These are phyloP conservation scores for Adela reaumurella DNA, from an alignment of 2,888 invertebrate species.

Conservation along the genomic window DNA sequence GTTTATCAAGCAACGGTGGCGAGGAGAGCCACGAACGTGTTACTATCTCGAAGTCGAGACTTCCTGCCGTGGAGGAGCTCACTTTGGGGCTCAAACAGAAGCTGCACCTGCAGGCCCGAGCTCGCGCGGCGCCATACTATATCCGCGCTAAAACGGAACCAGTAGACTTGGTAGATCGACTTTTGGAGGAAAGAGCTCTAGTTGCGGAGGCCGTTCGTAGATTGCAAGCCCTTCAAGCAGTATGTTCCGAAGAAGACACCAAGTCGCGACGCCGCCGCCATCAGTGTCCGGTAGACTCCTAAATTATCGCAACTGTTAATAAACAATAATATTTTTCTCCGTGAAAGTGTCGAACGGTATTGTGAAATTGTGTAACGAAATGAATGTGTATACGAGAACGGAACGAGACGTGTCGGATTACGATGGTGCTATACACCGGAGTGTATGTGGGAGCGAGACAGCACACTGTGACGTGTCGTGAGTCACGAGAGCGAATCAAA, in stretches of 20 bases:
- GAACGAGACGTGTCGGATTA: conserved; percentile 57
- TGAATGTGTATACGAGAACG: conserved; percentile 52
- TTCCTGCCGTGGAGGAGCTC: conserved; percentile 47
- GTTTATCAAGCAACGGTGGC: conserved; percentile 32
- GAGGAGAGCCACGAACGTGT: conserved; percentile 27
- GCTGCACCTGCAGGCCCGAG: conserved; percentile 49
- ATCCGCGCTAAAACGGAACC: conserved; percentile 50
- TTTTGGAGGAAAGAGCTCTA: conserved; percentile 48
- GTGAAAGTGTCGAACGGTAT: conserved; percentile 54
- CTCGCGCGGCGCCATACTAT: conserved; percentile 49
- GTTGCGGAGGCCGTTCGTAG: conserved; percentile 52
- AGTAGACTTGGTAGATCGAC: conserved; percentile 47
- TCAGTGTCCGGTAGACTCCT: conserved; percentile 51
- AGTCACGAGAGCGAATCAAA: conserved; percentile 55
- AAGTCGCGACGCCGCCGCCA: conserved; percentile 41
- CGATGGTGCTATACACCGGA: conserved; percentile 57
- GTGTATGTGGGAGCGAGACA: conserved; percentile 45
- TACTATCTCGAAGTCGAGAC: conserved; percentile 31
- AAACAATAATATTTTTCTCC: conserved; percentile 48
- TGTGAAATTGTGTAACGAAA: conserved; percentile 58
- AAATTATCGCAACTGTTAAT: conserved; percentile 24
- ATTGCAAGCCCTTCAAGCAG: conserved; percentile 24
- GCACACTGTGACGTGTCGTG: conserved; percentile 49
- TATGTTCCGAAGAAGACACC: conserved; percentile 30
- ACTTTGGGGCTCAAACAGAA: conserved; percentile 52